Evolutionary conservation across 2,113 vertebrate species (phyloP).

Genomic region (Morone chrysops): DNA sequence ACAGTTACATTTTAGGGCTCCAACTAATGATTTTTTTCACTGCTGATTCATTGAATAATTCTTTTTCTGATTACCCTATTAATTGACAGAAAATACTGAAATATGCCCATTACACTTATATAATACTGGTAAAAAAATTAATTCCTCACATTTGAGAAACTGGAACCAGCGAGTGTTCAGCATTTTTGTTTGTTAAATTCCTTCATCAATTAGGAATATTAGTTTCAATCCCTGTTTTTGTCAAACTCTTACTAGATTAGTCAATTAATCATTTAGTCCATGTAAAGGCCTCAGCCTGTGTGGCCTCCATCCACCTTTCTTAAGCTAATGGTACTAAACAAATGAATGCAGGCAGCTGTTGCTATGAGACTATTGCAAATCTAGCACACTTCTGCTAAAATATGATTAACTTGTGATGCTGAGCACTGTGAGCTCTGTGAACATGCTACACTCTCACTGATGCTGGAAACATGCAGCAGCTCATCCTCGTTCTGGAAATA

Average conservation of each 20-base stretch:
- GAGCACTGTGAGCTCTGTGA: neutral
- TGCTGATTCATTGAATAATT: too few species aligned
- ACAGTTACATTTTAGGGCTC: too few species aligned
- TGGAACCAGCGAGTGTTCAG: neutral
- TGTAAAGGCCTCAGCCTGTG: neutral
- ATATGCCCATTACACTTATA: neutral
- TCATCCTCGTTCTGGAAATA: neutral
- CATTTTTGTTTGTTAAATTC: neutral
- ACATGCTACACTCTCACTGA: slow-evolving; percentile 1
- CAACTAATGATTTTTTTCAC: too few species aligned
- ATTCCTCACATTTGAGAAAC: neutral
- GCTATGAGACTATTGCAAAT: slow-evolving; percentile 46
- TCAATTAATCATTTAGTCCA: neutral
- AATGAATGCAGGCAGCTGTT: slow-evolving; percentile 20
- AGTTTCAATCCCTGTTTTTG: too few species aligned
- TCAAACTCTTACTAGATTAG: neutral
- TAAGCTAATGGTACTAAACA: neutral
- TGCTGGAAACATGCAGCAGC: slow-evolving; percentile 6
- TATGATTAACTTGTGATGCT: slow-evolving; percentile 26
- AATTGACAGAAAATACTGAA: too few species aligned
- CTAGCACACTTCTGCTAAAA: slow-evolving; percentile 30
- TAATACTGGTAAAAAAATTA: neutral
- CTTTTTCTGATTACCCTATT: too few species aligned
- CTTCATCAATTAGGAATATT: too few species aligned
- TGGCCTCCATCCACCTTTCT: neutral